These are phyloP conservation scores for Punctoribates punctum DNA, from an alignment of 2,888 invertebrate genomes.

Conservation along the genomic window DNA sequence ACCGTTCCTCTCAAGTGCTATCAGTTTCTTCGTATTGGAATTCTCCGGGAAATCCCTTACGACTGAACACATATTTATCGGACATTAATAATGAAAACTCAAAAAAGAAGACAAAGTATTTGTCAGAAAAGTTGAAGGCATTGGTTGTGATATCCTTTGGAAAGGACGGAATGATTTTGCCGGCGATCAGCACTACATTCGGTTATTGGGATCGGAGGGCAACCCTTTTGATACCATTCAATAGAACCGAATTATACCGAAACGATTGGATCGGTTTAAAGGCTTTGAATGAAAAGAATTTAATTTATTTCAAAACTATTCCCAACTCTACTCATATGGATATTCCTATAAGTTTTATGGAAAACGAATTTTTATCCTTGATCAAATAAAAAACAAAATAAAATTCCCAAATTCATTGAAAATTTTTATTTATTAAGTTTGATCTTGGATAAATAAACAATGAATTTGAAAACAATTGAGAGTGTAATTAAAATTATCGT, in stretches of 20 bases:
- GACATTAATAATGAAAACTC: slow-evolving; percentile 19
- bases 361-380: not conserved
- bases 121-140: not conserved
- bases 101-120: not conserved
- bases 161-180: not conserved
- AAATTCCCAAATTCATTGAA: too few species aligned
- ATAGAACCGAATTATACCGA: slow-evolving; percentile 1
- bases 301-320: not conserved
- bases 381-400: too few species aligned
- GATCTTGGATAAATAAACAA: too few species aligned
- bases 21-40: slow-evolving; percentile 20
- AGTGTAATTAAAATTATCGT: too few species aligned
- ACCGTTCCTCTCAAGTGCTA: not conserved
- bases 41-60: not conserved
- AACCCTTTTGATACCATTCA: not conserved
- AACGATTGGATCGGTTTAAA: slow-evolving; percentile 24
- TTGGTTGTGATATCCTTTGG: not conserved
- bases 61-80: not conserved
- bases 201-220: not conserved
- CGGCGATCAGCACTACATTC: not conserved
- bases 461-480: too few species aligned
- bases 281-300: not conserved
- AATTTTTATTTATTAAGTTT: too few species aligned
- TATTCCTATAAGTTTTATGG: not conserved
- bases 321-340: slow-evolving; percentile 3